These are phyloP conservation scores for Caranx ignobilis DNA, from an alignment of 2,113 vertebrate genomes.

Conservation along the genomic window DNA sequence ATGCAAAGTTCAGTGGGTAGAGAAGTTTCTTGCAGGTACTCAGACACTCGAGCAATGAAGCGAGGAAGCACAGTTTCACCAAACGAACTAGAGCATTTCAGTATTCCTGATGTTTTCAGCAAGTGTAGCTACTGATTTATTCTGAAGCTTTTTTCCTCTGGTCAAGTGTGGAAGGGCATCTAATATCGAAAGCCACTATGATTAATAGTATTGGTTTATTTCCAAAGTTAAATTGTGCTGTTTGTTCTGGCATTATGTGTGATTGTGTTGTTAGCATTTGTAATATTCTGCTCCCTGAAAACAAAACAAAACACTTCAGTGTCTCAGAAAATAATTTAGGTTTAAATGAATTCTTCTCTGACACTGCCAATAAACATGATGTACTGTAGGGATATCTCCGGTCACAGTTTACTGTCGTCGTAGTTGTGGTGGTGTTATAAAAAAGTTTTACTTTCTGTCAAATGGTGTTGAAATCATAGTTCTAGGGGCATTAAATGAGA, in stretches of 20 bases:
- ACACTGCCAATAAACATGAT: not conserved
- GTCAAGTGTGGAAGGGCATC: not conserved
- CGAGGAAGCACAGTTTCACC: constrained; percentile 11
- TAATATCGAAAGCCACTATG: constrained; percentile 8
- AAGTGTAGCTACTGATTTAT: not conserved
- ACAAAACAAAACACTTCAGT: not conserved
- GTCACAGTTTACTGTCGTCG: not conserved
- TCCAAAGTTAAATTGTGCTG: not conserved
- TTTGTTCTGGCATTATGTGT: not conserved
- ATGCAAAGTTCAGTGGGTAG: constrained; percentile 27
- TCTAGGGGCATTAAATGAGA: not conserved
- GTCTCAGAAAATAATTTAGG: not conserved
- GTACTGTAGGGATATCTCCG: not conserved
- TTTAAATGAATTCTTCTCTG: not conserved
- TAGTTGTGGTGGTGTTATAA: not conserved
- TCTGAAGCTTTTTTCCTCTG: constrained; percentile 19
- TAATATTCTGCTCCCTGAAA: not conserved
- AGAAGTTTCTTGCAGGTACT: constrained; percentile 36
- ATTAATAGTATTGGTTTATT: not conserved
- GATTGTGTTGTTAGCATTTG: not conserved
- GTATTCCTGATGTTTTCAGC: not conserved
- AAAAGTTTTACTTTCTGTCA: not conserved
- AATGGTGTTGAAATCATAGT: not conserved
- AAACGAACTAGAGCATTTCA: not conserved
- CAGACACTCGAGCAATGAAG: constrained; percentile 4